Conservation (phyloP, 2,113 vertebrate genomes). For the Macaca nemestrina region DNA sequence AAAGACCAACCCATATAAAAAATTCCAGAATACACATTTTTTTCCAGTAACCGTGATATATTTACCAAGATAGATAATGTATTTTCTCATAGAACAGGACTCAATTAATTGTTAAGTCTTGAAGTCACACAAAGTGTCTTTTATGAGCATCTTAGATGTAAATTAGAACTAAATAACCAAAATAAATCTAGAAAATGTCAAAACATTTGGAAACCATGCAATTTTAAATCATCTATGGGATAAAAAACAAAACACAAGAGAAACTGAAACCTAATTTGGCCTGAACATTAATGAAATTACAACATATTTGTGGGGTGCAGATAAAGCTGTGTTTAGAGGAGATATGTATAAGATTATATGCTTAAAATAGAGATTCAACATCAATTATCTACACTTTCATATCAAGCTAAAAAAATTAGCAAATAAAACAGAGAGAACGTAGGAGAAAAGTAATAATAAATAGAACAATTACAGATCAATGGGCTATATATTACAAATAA, state of each 20-base stretch:
- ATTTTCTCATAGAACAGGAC: not conserved
- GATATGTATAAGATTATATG: not conserved
- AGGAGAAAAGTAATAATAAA: not conserved
- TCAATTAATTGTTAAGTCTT: not conserved
- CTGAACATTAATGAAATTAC: not conserved
- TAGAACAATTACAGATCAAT: not conserved
- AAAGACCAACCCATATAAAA: not conserved
- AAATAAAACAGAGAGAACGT: not conserved
- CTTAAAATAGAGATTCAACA: not conserved
- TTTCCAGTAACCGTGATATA: not conserved
- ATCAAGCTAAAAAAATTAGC: not conserved
- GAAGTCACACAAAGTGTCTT: not conserved
- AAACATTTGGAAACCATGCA: not conserved
- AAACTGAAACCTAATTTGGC: not conserved
- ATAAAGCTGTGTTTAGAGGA: not conserved
- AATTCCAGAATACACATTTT: not conserved
- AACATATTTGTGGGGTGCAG: not conserved
- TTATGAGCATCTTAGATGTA: not conserved
- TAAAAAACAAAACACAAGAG: not conserved
- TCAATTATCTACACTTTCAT: not conserved
- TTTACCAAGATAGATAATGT: not conserved
- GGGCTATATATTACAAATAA: not conserved
- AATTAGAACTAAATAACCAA: not conserved
- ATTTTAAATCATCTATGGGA: not conserved
- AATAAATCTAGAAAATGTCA: not conserved